Percentiles rank a stretch among this genome's conserved stretches.
phyloP scores from a whole-genome alignment of 2,797 vertebrate species.

The Cossypha niveicapilla region DNA sequence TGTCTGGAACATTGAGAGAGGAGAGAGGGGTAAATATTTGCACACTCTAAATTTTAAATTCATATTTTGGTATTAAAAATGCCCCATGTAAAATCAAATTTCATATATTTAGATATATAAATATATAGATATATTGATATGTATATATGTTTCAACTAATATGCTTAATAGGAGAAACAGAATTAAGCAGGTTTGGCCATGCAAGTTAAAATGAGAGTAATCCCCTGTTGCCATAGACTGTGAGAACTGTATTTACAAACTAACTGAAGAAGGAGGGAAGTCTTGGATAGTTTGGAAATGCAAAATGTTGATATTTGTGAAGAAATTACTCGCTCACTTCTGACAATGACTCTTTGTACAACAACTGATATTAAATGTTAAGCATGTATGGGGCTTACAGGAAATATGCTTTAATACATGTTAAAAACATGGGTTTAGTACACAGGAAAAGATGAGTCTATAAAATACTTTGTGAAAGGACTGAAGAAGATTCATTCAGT shows the following conservation, averaged over 20 bases:
- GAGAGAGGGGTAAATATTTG: constrained; percentile 6
- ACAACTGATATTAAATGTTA: neutral
- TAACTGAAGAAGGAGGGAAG: neutral
- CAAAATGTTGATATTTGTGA: neutral
- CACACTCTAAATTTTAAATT: neutral
- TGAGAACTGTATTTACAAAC: neutral
- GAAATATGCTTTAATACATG: neutral
- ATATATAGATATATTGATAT: neutral
- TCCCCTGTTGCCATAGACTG: neutral
- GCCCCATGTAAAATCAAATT: neutral
- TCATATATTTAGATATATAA: neutral
- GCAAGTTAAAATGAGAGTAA: neutral
- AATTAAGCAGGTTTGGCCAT: neutral
- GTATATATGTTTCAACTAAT: neutral
- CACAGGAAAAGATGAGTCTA: neutral
- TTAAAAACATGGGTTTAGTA: neutral
- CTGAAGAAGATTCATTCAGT: neutral
- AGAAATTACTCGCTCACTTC: neutral
- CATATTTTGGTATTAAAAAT: neutral
- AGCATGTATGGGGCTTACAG: neutral
- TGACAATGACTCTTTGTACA: neutral
- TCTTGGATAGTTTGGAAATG: neutral
- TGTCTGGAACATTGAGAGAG: neutral
- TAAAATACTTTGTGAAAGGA: neutral
- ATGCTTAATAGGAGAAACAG: neutral